phyloP scores from a whole-genome alignment of 1,140 invertebrate genomes.

The Aricia agestis region DNA sequence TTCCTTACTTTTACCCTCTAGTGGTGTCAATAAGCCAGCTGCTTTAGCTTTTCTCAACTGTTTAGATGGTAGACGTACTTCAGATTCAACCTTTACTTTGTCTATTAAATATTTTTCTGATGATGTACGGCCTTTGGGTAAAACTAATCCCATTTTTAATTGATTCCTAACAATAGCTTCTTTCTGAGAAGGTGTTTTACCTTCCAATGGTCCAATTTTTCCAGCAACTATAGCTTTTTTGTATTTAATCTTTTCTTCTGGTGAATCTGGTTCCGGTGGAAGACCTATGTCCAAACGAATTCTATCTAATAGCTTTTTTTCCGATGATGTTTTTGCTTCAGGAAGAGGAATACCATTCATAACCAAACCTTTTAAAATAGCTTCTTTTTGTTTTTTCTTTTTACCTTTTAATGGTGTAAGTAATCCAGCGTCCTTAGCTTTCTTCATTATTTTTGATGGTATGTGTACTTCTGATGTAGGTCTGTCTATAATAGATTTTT shows the following conservation, averaged over 20 bases:
- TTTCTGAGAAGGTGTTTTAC: neutral
- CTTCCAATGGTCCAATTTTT: neutral
- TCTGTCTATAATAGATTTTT: neutral
- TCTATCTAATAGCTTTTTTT: neutral
- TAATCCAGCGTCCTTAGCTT: slow-evolving; percentile 15
- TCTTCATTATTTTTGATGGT: slow-evolving; percentile 13
- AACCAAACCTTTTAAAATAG: slow-evolving; percentile 5
- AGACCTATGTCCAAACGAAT: neutral
- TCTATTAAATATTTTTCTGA: neutral
- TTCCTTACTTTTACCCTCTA: slow-evolving; percentile 34
- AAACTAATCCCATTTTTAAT: neutral
- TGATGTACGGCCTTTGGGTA: neutral
- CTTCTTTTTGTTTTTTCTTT: slow-evolving; percentile 8
- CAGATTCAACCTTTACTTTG: slow-evolving; percentile 18
- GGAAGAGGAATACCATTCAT: slow-evolving; percentile 29
- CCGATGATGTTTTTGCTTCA: neutral
- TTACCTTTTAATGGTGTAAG: slow-evolving; percentile 7
- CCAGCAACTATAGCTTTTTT: neutral
- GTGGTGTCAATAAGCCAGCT: slow-evolving; percentile 37
- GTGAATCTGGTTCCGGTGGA: neutral
- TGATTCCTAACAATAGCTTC: neutral
- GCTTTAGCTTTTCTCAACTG: slow-evolving; percentile 31
- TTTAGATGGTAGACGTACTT: slow-evolving; percentile 20
- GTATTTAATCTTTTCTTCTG: neutral
- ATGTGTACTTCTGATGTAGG: neutral